These are phyloP conservation scores for Cromileptes altivelis DNA, from an alignment of 2,113 vertebrate genomes.

Conservation along the genomic window DNA sequence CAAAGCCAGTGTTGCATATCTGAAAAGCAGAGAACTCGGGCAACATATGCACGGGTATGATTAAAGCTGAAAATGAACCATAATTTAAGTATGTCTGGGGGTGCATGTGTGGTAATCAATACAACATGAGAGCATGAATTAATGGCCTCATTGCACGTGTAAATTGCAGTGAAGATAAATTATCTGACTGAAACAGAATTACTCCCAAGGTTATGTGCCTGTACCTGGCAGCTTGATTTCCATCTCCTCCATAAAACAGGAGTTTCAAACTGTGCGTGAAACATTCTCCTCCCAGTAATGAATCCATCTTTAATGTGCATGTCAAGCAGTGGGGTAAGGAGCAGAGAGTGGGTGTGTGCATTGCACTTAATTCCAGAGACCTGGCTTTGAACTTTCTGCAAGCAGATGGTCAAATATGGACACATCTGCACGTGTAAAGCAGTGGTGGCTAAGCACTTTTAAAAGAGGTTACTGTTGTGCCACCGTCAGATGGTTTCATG, in stretches of 20 bases:
- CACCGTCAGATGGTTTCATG: background rate
- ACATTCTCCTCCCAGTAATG: background rate
- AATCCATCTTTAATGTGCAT: constrained; percentile 20
- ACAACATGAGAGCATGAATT: constrained; percentile 39
- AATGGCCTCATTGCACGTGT: constrained; percentile 11
- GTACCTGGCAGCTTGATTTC: constrained; percentile 12
- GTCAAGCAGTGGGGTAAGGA: background rate
- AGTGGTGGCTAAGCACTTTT: background rate
- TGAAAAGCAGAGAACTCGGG: background rate
- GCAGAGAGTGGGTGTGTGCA: background rate
- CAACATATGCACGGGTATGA: background rate
- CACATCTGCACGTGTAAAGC: background rate
- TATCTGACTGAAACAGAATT: constrained; percentile 13
- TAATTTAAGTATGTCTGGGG: background rate
- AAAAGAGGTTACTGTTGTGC: background rate
- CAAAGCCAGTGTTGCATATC: constrained; percentile 13
- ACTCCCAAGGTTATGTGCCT: background rate
- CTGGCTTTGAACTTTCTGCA: background rate
- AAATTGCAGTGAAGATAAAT: constrained; percentile 32
- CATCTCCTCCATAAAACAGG: background rate
- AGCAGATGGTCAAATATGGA: background rate
- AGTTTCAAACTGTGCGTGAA: constrained; percentile 4
- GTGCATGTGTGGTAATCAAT: constrained; percentile 19
- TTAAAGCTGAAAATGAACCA: background rate
- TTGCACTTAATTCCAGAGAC: background rate